Base-by-base conservation (phyloP, 2,797 vertebrate genomes). In the Leuciscus waleckii region DNA sequence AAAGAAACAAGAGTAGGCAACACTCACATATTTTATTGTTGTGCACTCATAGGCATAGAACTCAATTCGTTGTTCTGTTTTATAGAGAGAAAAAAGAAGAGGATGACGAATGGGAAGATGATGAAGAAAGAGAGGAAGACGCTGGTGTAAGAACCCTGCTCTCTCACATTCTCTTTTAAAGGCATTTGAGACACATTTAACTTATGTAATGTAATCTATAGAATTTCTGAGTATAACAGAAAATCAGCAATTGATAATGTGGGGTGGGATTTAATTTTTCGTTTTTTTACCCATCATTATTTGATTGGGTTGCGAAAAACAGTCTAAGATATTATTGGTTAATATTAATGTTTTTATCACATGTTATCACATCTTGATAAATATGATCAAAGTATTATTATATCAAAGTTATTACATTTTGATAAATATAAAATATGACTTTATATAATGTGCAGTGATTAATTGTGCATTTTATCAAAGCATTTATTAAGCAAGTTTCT, bases 1-100 rank as follows among this genome's bases (percentile, higher is more conserved):
- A 91, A 88, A 98, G 94, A 93, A 96, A 93, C 91, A 97, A 95
- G 92, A 98, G 97, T 95, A 95, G 97, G 86, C n/a, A 37, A 26
- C 17, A 17, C 4, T 17, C 21, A 23, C 10, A 58, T n/a, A 54
- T 32, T 79, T 61, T 79, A 19, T 13, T 46, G 17, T 6, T n/a
- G 13, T 32, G 58, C 1, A 21, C 2, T 65, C 56, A 78, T 14
- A 41, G 21, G 35, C 21, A 79, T 93, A 83, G 2, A 68, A 14
- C 17, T 65, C 7, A 41, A 23, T 54, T 11, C 19, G 56, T n/a
- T 67, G 14, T 37, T 80, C 17, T 88, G 19, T 75, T 86, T 86
- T 83, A 32, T 86, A 95, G 94, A 3, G 88, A 93, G 84, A 93
- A 92, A 90, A 88, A 91, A 68, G 81, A 85, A 32, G 92, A 89